These are phyloP conservation scores for Rhingia rostrata DNA, from an alignment of 2,888 invertebrate species.

Conservation along the genomic window DNA sequence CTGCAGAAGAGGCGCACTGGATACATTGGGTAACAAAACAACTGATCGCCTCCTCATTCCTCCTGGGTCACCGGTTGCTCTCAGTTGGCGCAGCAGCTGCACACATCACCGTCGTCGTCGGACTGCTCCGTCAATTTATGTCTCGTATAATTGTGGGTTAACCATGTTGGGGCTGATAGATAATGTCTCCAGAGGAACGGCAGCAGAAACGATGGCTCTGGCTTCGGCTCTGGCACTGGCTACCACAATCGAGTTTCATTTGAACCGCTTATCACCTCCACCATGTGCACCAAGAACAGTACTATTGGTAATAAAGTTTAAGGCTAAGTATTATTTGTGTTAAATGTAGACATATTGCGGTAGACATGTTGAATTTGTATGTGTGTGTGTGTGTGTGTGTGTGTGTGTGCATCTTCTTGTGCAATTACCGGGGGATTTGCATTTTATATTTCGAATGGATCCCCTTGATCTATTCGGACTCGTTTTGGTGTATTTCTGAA, in stretches of 20 bases:
- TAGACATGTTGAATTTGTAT: not conserved
- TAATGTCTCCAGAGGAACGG: slow-evolving; percentile 58
- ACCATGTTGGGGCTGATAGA: slow-evolving; percentile 65
- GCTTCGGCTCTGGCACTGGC: slow-evolving; percentile 5
- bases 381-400: not conserved
- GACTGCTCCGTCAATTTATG: slow-evolving; percentile 58
- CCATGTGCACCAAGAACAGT: slow-evolving; percentile 18
- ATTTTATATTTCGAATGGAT: slow-evolving; percentile 42
- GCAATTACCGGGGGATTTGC: slow-evolving; percentile 62
- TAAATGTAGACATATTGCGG: slow-evolving; percentile 46
- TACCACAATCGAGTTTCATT: slow-evolving; percentile 46
- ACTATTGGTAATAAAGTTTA: slow-evolving; percentile 66
- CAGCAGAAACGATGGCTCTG: slow-evolving; percentile 3
- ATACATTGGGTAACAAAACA: slow-evolving; percentile 12
- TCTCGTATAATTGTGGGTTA: slow-evolving; percentile 58
- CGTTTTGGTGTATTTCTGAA: slow-evolving; percentile 15
- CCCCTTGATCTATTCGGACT: not conserved
- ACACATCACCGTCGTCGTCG: slow-evolving; percentile 10
- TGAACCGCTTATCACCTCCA: slow-evolving; percentile 56
- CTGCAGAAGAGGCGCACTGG: slow-evolving; percentile 11
- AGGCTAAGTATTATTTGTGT: slow-evolving; percentile 42
- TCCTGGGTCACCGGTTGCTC: slow-evolving; percentile 47
- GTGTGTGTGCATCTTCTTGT: not conserved
- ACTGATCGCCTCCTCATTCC: slow-evolving; percentile 9
- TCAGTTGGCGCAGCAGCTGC: not conserved